phyloP scores from a whole-genome alignment of 2,113 vertebrate genomes.

The Nyctibius bracteatus region DNA sequence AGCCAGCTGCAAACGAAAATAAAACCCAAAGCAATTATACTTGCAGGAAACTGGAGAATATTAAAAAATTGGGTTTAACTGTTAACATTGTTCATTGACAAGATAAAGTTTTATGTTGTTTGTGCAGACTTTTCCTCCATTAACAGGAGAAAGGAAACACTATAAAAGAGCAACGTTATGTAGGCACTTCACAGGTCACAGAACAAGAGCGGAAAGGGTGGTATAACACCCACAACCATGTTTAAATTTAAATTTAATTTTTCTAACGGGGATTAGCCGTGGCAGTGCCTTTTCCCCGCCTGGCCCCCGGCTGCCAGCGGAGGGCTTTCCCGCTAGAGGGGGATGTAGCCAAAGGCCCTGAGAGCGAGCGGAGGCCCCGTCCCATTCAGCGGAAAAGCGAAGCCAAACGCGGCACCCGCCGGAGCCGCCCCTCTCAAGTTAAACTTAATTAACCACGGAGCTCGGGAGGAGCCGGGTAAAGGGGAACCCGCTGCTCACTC shows the following conservation, averaged over 20 bases:
- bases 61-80: accelerated
- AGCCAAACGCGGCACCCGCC: accelerated
- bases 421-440: too few species aligned
- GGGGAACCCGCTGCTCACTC: accelerated
- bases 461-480: too few species aligned
- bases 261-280: accelerated
- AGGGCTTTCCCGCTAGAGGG: not conserved
- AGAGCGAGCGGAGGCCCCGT: too few species aligned
- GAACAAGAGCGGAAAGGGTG: accelerated
- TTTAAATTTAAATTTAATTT: accelerated
- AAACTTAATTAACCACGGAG: too few species aligned
- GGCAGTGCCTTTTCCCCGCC: accelerated
- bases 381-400: too few species aligned
- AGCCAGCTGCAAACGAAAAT: not conserved
- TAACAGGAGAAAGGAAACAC: not conserved
- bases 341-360: not conserved
- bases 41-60: not conserved
- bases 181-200: accelerated
- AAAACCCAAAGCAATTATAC: not conserved
- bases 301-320: not conserved
- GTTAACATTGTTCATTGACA: not conserved
- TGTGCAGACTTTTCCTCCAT: accelerated
- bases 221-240: accelerated
- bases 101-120: accelerated
- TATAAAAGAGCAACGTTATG: accelerated